phyloP scores from a whole-genome alignment of 2,888 invertebrate species.

The Phlogophora meticulosa region DNA sequence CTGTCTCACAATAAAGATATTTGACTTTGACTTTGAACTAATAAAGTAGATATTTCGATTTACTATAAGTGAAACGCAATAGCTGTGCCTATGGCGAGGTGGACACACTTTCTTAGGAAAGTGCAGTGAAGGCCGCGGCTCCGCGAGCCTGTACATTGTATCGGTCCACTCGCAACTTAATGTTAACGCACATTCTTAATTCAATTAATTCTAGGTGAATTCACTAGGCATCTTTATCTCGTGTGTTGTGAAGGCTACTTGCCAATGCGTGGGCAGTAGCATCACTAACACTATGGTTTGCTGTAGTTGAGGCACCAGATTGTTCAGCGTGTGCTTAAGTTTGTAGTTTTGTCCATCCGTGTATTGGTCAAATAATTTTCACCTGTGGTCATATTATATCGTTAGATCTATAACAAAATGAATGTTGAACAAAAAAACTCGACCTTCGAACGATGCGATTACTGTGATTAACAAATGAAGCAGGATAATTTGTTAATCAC shows the following conservation, averaged over 20 bases:
- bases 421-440: slow-evolving; percentile 6
- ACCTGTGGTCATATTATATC: background rate
- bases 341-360: background rate
- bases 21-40: too few species aligned
- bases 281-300: background rate
- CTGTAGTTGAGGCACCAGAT: background rate
- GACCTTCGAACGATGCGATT: slow-evolving; percentile 25
- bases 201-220: background rate
- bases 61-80: slow-evolving; percentile 41
- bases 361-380: background rate
- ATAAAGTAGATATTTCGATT: slow-evolving; percentile 35
- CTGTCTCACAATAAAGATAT: too few species aligned
- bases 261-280: background rate
- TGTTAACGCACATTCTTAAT: slow-evolving; percentile 12
- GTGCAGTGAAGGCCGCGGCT: slow-evolving; percentile 17
- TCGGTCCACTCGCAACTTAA: background rate
- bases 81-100: slow-evolving; percentile 12
- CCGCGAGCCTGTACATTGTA: background rate
- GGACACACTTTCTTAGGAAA: slow-evolving; percentile 56
- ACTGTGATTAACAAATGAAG: slow-evolving; percentile 27
- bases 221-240: background rate
- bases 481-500: slow-evolving; percentile 32
- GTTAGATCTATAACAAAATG: background rate
- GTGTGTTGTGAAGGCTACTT: background rate
- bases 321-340: background rate